Conservation (phyloP, 64 coral and sea anemone genomes). For the Stylophora pistillata region DNA sequence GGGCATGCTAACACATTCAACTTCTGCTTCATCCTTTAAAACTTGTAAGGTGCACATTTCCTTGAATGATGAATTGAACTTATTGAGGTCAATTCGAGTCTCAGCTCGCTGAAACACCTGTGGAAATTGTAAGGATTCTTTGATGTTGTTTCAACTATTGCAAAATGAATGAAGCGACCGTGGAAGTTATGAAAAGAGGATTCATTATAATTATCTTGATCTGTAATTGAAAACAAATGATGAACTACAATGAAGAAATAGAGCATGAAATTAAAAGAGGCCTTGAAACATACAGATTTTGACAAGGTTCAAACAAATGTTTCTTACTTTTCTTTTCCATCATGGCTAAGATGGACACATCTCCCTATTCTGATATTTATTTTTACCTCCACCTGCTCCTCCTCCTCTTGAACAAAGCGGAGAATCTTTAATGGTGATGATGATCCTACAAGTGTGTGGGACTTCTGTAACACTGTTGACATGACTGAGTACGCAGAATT, state of each 20-base stretch:
- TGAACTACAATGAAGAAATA: no score
- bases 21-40: background rate
- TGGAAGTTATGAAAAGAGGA: no score
- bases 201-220: no score
- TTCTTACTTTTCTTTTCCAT: no score
- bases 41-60: background rate
- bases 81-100: background rate
- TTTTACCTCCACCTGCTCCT: background rate
- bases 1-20: background rate
- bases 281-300: no score
- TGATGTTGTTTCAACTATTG: background rate
- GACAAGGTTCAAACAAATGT: no score
- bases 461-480: background rate
- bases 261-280: no score
- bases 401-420: background rate
- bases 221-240: no score
- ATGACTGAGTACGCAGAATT: background rate
- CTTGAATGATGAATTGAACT: background rate
- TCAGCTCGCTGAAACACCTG: slow-evolving; percentile 25
- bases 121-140: background rate
- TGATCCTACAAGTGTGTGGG: background rate
- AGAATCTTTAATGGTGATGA: background rate
- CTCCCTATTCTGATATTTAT: background rate
- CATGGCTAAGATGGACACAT: no score
- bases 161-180: no score